Conservation (phyloP, 2,888 invertebrate genomes). For the Tridacna gigas region DNA sequence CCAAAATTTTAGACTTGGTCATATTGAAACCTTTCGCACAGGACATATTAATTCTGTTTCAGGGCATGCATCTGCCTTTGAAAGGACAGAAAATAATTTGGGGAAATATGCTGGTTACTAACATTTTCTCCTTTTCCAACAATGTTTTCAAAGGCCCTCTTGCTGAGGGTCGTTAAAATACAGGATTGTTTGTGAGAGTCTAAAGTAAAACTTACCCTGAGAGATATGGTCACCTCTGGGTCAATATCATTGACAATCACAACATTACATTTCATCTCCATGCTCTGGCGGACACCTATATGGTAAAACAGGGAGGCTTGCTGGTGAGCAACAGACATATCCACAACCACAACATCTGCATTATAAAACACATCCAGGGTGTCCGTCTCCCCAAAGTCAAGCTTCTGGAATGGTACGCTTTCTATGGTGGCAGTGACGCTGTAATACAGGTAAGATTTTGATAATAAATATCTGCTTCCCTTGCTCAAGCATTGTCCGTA, state of each 20-base stretch:
- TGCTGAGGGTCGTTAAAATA: no score
- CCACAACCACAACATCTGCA: constrained; percentile 98
- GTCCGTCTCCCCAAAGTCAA: constrained; percentile 98
- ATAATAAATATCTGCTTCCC: no score
- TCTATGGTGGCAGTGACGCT: constrained; percentile 79
- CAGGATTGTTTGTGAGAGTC: neutral
- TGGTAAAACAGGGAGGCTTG: constrained; percentile 98
- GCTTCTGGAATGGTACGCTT: constrained; percentile 91
- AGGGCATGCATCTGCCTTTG: no score
- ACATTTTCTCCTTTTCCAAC: neutral
- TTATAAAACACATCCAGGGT: constrained; percentile 98
- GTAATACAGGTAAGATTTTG: constrained; percentile 41
- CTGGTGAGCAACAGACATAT: constrained; percentile 93
- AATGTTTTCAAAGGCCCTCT: no score
- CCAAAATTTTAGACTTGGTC: no score
- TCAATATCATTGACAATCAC: constrained; percentile 88
- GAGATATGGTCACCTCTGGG: constrained; percentile 93
- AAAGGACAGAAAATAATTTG: neutral
- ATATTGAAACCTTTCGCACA: no score
- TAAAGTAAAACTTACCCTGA: constrained; percentile 89
- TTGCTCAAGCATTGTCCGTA: no score
- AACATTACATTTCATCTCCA: constrained; percentile 97
- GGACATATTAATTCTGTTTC: no score
- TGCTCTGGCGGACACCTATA: constrained; percentile 98
- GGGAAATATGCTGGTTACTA: neutral